Evolutionary conservation across 92 coral and sea anemone species (phyloP), one percentile per base, ranked within the genome.

Genomic region (Phenganax stokvisi): DNA sequence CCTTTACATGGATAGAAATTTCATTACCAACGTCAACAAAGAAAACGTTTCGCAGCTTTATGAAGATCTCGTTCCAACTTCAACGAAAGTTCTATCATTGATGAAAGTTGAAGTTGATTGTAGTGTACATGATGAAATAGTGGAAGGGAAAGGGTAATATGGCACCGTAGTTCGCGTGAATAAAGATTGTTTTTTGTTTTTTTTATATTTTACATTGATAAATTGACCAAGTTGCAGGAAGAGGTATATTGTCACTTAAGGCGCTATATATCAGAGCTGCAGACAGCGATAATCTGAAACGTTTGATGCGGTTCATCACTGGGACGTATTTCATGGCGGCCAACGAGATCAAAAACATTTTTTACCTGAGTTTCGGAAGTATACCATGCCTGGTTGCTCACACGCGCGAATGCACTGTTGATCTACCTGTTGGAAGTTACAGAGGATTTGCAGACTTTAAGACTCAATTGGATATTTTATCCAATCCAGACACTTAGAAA

Each of bases 361-460:
- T 59, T 59, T 6, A 59, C 65, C 65, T 59, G 1, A 59, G 74
- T 51, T 20, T 70, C 1, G 74, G 74, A 70, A 70, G 25, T 7
- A 31, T 70, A 37, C 74, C 74, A 12, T 69, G 74, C n/a, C 28
- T 69, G 9, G 74, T 69, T 31, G 74, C 54, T 28, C 74, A 69
- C 10, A 69, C 74, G 15, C 28, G 74, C 28, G 28, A 53, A 12
- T 69, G 74, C 28, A 25, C 47, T 28, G 74, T 69, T 1, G 74
- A 69, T 69, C 53, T 69, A 20, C 74, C 74, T 20, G 52, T 69
- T 15, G 74, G 74, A 44, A 9, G 74, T 17, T 61, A 61, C 17
- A 17, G 7, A 12, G 74, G 74, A 20, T 70, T 70, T 70, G 52
- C 17, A 7, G 74, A 70, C 25, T 70, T 70, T 51, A 70, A 70